Evolutionary conservation across 2,888 invertebrate species (phyloP), one percentile per base, ranked within the genome.

Genomic region (Alloscopus bannaensis): DNA sequence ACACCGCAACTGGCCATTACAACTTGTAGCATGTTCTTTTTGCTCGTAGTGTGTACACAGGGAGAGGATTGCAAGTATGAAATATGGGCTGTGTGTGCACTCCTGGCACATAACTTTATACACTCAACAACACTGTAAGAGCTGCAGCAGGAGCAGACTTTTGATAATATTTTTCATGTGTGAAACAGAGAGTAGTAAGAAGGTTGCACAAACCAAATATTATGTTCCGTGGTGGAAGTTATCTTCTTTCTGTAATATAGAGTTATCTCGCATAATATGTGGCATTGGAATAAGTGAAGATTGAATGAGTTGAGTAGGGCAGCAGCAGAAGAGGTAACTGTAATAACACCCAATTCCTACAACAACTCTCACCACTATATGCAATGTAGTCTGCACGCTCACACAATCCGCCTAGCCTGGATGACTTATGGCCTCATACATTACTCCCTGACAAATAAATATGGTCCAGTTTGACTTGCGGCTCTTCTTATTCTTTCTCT

Each of bases 351-450:
- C 47, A 66, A 47, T 50, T n/a, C n/a, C n/a, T n/a, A n/a, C n/a
- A n/a, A n/a, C n/a, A n/a, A n/a, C n/a, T n/a, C n/a, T n/a, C n/a
- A n/a, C n/a, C n/a, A n/a, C n/a, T n/a, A n/a, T n/a, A n/a, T n/a
- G n/a, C n/a, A n/a, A n/a, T n/a, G n/a, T n/a, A n/a, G 40, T 55
- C 57, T 45, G 29, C 29, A 29, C 29, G 20, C 36, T 62, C 60
- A 71, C 62, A 71, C 72, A 52, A 20, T 57, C 73, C 57, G 73
- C 76, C 76, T 62, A 68, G 31, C 60, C 76, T 68, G 68, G 76
- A 76, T 76, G 76, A 76, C 76, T 76, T 76, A 76, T 76, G 76
- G 76, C 68, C 76, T 76, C 76, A 76, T 76, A 76, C 76, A 76
- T 76, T 76, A 76, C 76, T 76, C 76, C 22, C 68, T 76, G 76